Conservation (phyloP, 2,888 invertebrate species). For the Rhagonycha fulva region DNA sequence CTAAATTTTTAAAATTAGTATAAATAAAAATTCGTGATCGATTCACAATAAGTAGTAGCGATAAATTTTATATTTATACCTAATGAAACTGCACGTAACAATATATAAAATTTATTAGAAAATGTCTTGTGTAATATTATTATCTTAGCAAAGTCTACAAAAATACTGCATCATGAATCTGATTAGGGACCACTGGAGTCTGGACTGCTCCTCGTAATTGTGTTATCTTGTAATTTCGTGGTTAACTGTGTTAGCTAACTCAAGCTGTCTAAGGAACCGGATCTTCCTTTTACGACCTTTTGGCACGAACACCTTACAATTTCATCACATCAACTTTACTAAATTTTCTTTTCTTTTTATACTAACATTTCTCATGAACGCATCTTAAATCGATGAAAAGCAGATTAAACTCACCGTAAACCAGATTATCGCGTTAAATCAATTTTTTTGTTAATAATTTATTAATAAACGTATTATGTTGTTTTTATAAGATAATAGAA, state of each 20-base stretch:
- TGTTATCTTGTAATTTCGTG: constrained; percentile 36
- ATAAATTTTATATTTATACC: not conserved
- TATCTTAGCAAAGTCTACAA: constrained; percentile 17
- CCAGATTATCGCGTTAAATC: not conserved
- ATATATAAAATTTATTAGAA: not conserved
- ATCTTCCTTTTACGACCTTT: constrained; percentile 26
- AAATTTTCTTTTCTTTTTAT: constrained; percentile 9
- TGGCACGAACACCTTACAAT: constrained; percentile 26
- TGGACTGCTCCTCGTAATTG: constrained; percentile 33
- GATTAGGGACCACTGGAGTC: constrained; percentile 14
- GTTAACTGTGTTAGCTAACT: constrained; percentile 36
- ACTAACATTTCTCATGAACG: not conserved
- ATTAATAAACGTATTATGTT: not conserved
- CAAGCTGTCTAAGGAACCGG: constrained; percentile 32
- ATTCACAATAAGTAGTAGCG: not conserved
- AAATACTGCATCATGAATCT: constrained; percentile 22
- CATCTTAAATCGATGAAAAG: not conserved
- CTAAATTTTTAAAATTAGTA: too few relatives aligned
- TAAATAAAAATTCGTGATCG: not conserved
- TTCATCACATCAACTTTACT: constrained; percentile 16
- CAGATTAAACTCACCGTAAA: not conserved
- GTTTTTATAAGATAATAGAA: not conserved
- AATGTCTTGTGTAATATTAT: not conserved
- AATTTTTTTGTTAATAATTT: not conserved
- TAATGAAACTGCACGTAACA: not conserved